These are phyloP conservation scores for Ptychoptera contaminata DNA, from an alignment of 2,888 invertebrate species.

Conservation along the genomic window DNA sequence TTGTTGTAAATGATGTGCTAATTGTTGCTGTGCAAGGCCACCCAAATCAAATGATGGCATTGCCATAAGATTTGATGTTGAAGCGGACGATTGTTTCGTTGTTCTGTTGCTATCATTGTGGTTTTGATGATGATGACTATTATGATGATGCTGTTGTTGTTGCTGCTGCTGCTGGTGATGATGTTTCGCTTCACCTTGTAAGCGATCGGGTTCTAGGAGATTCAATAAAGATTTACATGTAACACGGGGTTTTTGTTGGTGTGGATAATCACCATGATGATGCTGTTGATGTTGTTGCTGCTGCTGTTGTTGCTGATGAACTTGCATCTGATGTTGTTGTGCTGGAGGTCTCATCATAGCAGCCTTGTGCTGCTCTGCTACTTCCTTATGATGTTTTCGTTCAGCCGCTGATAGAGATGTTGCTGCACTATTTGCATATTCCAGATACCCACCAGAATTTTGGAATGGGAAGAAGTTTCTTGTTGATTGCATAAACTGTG, in stretches of 20 bases:
- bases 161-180: conserved; percentile 1
- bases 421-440: conserved; percentile 12
- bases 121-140: conserved; percentile 24
- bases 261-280: conserved; percentile 25
- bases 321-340: conserved; percentile 25
- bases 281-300: conserved; percentile 32
- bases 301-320: conserved; percentile 28
- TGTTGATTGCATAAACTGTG: not conserved
- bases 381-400: no score
- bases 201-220: conserved; percentile 36
- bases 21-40: conserved; percentile 17
- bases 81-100: conserved; percentile 22
- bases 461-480: no score
- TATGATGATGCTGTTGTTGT: not conserved
- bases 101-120: conserved; percentile 17
- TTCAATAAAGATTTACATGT: conserved; percentile 47
- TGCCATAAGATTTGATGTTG: conserved; percentile 21
- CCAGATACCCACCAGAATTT: no score
- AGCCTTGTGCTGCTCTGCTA: not conserved
- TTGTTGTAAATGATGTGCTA: conserved; percentile 15
- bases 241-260: conserved; percentile 39
- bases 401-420: conserved; percentile 9
- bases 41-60: conserved; percentile 23
- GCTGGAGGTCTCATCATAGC: conserved; percentile 17
- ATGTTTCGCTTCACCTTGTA: conserved; percentile 12